Evolutionary conservation across 2,888 invertebrate genomes (phyloP).

Genomic region (Stictocephala bisonia): DNA sequence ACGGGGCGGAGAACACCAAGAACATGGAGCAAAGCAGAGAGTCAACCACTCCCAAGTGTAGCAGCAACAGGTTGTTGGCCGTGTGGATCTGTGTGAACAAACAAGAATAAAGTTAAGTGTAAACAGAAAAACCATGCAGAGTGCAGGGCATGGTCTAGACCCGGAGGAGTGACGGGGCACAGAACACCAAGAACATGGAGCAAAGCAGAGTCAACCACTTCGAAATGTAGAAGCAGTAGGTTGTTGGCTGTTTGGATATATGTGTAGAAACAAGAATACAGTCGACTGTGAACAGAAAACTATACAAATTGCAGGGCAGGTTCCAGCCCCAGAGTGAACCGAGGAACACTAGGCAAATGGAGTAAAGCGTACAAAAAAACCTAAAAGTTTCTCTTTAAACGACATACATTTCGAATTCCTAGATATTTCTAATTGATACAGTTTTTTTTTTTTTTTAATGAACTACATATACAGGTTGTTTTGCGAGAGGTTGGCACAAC

Average conservation of each 20-base stretch:
- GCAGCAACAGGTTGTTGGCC: slow-evolving; percentile 78
- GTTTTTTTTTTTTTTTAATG: too few species aligned
- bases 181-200: slow-evolving; percentile 70
- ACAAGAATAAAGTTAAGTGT: too few species aligned
- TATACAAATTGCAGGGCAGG: slow-evolving; percentile 72
- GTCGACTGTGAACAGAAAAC: slow-evolving; percentile 76
- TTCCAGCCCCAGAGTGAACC: slow-evolving; percentile 55
- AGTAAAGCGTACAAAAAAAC: too few species aligned
- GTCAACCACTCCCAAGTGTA: slow-evolving; percentile 79
- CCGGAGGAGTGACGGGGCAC: slow-evolving; percentile 66
- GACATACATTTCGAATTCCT: too few species aligned
- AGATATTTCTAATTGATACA: too few species aligned
- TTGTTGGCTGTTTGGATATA: slow-evolving; percentile 72
- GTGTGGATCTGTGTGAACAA: slow-evolving; percentile 64
- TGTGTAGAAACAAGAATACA: too few species aligned
- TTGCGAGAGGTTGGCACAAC: too few species aligned
- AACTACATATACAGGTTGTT: too few species aligned
- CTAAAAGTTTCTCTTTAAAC: too few species aligned
- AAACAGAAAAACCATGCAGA: slow-evolving; percentile 75
- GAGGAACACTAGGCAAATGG: too few species aligned
- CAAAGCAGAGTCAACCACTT: slow-evolving; percentile 77
- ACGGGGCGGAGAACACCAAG: slow-evolving; percentile 69
- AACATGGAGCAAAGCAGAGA: slow-evolving; percentile 74
- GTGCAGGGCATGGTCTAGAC: slow-evolving; percentile 67
- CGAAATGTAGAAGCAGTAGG: slow-evolving; percentile 78